Percentiles rank a stretch among this genome's conserved stretches.
Evolutionary conservation across 2,888 invertebrate genomes (phyloP).

Genomic region (Onchidella celtica): DNA sequence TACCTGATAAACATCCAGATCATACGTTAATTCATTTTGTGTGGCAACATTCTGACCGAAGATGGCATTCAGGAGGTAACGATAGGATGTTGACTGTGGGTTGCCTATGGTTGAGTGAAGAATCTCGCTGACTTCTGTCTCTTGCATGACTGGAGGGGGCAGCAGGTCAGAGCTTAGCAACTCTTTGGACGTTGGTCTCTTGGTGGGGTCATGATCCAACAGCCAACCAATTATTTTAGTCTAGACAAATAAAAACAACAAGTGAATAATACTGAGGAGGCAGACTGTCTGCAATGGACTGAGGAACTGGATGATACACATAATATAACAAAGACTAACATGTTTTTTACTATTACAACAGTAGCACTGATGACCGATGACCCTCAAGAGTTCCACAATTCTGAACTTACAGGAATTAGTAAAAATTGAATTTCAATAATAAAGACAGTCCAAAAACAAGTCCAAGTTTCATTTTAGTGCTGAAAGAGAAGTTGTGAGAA

Average conservation of each 20-base stretch:
- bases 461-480: too few relatives aligned
- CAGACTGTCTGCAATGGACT: neutral
- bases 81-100: constrained; percentile 89
- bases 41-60: constrained; percentile 83
- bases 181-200: constrained; percentile 92
- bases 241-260: constrained; percentile 57
- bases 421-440: too few relatives aligned
- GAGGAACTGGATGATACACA: neutral
- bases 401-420: too few relatives aligned
- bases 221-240: constrained; percentile 84
- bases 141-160: constrained; percentile 92
- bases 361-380: neutral
- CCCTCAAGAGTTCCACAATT: too few relatives aligned
- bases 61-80: constrained; percentile 81
- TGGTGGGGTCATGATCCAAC: constrained; percentile 90
- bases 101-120: constrained; percentile 90
- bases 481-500: too few relatives aligned
- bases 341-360: neutral
- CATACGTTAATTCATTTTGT: constrained; percentile 91
- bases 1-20: constrained; percentile 83
- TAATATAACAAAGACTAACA: neutral
- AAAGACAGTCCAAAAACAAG: too few relatives aligned
- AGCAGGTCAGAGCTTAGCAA: constrained; percentile 90
- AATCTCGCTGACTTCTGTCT: constrained; percentile 89
- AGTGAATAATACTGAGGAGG: too few relatives aligned